Evolutionary conservation across 2,797 vertebrate species (phyloP).

Genomic region (Catamblyrhynchus diadema): DNA sequence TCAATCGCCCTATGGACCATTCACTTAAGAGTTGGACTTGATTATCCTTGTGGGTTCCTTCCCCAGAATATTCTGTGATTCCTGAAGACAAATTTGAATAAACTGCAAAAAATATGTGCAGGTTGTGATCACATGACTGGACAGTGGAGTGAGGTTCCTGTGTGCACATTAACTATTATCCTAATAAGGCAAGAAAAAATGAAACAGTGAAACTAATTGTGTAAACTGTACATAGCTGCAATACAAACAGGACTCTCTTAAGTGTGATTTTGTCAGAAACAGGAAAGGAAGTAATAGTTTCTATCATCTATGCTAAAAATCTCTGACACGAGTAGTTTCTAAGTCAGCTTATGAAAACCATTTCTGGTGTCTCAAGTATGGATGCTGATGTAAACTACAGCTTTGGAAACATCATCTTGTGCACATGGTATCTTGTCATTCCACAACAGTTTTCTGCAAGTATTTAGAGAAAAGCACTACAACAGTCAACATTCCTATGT

Average conservation of each 20-base stretch:
- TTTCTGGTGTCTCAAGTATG: neutral
- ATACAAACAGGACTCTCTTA: neutral
- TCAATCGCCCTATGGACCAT: neutral
- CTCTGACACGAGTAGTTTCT: neutral
- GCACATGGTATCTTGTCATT: neutral
- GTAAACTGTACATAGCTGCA: neutral
- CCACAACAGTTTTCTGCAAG: neutral
- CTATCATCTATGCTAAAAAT: neutral
- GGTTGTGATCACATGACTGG: neutral
- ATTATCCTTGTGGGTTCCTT: neutral
- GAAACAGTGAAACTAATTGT: neutral
- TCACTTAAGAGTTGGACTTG: neutral
- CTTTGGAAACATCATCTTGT: neutral
- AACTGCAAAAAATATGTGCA: neutral
- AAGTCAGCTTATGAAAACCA: neutral
- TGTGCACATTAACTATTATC: fast-evolving
- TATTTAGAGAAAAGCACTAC: neutral
- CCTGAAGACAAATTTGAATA: neutral
- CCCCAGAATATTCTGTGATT: neutral
- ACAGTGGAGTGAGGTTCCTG: neutral
- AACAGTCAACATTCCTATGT: neutral
- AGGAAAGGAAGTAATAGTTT: neutral
- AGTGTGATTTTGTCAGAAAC: neutral
- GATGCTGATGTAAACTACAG: neutral
- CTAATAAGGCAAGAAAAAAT: neutral